These are phyloP conservation scores for Myrmecophaga tridactyla DNA, from an alignment of 2,113 vertebrate species.

Conservation along the genomic window DNA sequence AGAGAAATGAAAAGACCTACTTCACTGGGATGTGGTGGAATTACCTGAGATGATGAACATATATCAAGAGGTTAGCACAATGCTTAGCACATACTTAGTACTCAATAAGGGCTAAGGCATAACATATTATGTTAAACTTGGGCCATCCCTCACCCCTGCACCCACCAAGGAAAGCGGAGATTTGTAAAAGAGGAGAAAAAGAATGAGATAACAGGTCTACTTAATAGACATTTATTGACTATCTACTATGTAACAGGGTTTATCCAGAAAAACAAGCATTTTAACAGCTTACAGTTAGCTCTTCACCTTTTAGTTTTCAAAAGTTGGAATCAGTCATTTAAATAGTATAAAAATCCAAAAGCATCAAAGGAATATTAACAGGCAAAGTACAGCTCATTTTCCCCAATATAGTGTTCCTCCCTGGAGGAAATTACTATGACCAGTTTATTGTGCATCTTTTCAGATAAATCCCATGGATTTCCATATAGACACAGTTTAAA, in stretches of 20 bases:
- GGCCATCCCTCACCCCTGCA: not conserved
- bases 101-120: not conserved
- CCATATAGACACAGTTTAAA: not conserved
- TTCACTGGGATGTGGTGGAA: not conserved
- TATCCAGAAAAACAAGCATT: not conserved
- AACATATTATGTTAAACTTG: not conserved
- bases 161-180: not conserved
- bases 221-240: not conserved
- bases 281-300: not conserved
- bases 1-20: not conserved
- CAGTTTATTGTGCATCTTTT: not conserved
- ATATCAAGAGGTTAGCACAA: not conserved
- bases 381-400: not conserved
- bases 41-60: not conserved
- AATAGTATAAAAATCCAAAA: conserved; percentile 12
- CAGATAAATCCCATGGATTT: not conserved
- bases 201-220: not conserved
- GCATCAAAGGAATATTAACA: not conserved
- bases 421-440: not conserved
- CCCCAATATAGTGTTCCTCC: not conserved
- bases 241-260: not conserved
- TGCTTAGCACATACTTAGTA: not conserved
- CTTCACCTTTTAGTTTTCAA: not conserved
- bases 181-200: not conserved
- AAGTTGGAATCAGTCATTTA: not conserved